Evolutionary conservation across 2,888 invertebrate species (phyloP), one percentile per base, ranked within the genome.

Genomic region (Augochlorella aurata): DNA sequence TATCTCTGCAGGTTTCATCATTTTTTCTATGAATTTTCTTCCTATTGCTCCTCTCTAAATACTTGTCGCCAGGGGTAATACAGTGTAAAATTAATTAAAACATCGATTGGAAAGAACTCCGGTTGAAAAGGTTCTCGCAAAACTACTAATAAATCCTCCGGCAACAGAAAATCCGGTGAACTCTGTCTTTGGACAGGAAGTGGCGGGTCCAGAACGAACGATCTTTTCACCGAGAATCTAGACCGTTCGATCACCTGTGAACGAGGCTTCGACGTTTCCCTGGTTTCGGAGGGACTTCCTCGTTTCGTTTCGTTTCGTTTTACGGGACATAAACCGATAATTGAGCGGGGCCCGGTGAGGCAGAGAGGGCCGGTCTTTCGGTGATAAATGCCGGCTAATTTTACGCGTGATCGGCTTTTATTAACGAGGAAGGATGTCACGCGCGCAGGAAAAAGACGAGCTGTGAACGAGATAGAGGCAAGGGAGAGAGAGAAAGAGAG

Each of bases 351-450:
- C 81, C 77, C 79, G 63, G 81, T 21, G 21, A 54, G 54, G 5
- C 12, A 5, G 54, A 83, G 82, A 85, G 87, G 63, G 29, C 18
- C 58, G n/a, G 61, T 29, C 67, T 47, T 24, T 44, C 38, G 67
- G 74, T 81, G 84, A 82, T 85, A 90, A 91, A 90, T 92, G 91
- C 90, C 90, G 91, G 90, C 91, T 93, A 92, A 92, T 93, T 93
- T 93, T 92, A 91, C 92, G 92, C 91, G 87, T 92, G 92, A 92
- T 93, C 90, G 90, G 90, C 85, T 91, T 90, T 92, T 92, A 92
- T 92, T 92, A 92, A 93, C 91, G 92, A 88, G 87, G 74, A 74
- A 66, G 29, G 61, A 74, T 74, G 77, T 73, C 77, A 73, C 75
- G 61, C 85, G 79, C 83, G 85, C 83, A 85, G 86, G 84, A 77